phyloP scores from a whole-genome alignment of 1,140 invertebrate species.

The Platyscapa corneri region DNA sequence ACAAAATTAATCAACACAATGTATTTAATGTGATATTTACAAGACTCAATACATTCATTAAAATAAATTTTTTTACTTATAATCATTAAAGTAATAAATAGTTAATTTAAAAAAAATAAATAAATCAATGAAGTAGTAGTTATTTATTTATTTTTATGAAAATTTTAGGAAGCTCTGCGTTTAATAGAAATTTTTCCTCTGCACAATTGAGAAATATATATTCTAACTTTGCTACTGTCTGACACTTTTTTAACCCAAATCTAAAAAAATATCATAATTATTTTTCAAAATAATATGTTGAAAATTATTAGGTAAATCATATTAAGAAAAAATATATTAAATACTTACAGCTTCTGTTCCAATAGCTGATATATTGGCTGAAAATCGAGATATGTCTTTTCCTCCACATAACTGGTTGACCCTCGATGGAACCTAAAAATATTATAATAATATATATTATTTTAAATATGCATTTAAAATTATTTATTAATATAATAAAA shows the following conservation, averaged over 20 bases:
- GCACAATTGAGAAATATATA: slow-evolving; percentile 88
- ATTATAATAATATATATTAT: neutral
- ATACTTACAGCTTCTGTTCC: slow-evolving; percentile 88
- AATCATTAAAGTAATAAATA: too few relatives aligned
- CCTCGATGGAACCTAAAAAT: slow-evolving; percentile 88
- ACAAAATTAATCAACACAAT: too few relatives aligned
- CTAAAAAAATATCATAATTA: slow-evolving; percentile 75
- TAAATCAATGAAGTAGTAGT: neutral
- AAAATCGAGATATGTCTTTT: slow-evolving; percentile 86
- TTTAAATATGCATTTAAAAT: neutral
- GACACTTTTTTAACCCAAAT: slow-evolving; percentile 92
- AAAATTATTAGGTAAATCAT: slow-evolving; percentile 23
- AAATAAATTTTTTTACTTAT: too few relatives aligned
- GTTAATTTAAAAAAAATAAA: neutral
- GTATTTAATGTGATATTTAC: too few relatives aligned
- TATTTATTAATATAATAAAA: neutral
- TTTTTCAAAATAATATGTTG: slow-evolving; percentile 13
- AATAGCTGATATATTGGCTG: slow-evolving; percentile 91
- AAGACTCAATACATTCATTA: too few relatives aligned
- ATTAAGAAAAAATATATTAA: neutral
- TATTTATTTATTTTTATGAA: neutral
- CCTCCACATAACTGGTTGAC: slow-evolving; percentile 94
- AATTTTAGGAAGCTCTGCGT: slow-evolving; percentile 78
- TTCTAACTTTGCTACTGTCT: slow-evolving; percentile 87
- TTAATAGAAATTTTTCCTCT: slow-evolving; percentile 92